Evolutionary conservation across 1,140 invertebrate genomes (phyloP).

Genomic region (Acromyrmex charruanus): DNA sequence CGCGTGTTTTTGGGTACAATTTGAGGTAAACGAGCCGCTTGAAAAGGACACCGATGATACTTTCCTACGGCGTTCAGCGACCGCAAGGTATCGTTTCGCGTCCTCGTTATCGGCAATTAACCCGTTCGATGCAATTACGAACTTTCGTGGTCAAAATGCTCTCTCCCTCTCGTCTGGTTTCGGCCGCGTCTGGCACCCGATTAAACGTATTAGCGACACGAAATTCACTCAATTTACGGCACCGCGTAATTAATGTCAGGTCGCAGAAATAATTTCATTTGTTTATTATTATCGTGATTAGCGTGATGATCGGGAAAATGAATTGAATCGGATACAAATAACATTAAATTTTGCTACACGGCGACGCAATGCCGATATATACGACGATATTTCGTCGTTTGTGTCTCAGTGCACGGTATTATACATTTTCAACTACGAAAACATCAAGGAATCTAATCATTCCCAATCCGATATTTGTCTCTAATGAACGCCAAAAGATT

Average conservation of each 20-base stretch:
- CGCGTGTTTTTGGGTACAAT: conserved; percentile 25
- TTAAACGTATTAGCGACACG: conserved; percentile 70
- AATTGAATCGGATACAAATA: conserved; percentile 31
- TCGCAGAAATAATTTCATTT: conserved; percentile 74
- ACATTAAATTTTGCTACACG: conserved; percentile 2
- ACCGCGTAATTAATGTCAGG: conserved; percentile 74
- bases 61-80: conserved; percentile 39
- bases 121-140: conserved; percentile 73
- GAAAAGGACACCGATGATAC: conserved; percentile 36
- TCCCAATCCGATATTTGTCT: background rate
- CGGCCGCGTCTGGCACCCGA: conserved; percentile 67
- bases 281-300: conserved; percentile 69
- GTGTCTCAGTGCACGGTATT: too few species aligned
- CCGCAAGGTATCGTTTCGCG: conserved; percentile 72
- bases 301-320: conserved; percentile 47
- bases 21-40: conserved; percentile 17
- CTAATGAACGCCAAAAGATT: background rate
- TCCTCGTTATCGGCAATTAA: conserved; percentile 74
- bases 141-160: conserved; percentile 74
- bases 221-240: conserved; percentile 73
- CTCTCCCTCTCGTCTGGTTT: conserved; percentile 50
- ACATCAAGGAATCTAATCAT: conserved; percentile 8
- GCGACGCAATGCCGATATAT: background rate
- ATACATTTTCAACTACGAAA: background rate
- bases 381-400: background rate